Base-by-base conservation (phyloP, 2,113 vertebrate genomes). In the Malurus elegans region DNA sequence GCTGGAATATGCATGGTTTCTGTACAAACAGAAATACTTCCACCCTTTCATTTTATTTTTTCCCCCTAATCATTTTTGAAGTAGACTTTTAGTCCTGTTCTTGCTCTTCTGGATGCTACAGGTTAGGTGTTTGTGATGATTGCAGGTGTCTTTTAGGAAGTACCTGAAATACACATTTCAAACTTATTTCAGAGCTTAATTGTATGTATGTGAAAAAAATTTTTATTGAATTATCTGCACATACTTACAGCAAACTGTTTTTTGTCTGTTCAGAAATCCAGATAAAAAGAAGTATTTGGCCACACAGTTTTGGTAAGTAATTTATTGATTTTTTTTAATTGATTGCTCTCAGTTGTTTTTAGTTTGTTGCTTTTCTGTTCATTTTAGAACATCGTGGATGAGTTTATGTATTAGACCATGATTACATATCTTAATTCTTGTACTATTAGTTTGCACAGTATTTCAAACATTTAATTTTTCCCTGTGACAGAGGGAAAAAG, bases 201-300 rank as follows among this genome's bases (percentile, higher is more conserved):
- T 83, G 18, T 90, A 34, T 83, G 18, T 90, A 34, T 76, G 53
- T 90, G 50, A 70, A 83, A 83, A 93, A 72, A 19, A 64, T 8
- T 20, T 62, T 66, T 76, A 71, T 20, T 80, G 18, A 69, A 64
- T 67, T 71, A 7, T 10, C 8, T 84, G n/a, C 57, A 51, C 12
- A 31, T 67, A 79, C 86, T 94, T 78, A 97, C 12, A 20, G 21
- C 31, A 85, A 36, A 28, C 78, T 97, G 34, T 57, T 85, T 96
- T 53, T 93, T 95, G 34, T 86, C 80, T 96, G 14, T 94, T 70
- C 70, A 97, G 88, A 96, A 95, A 91, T 62, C 88, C 69, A 75
- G 64, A 91, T 88, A 91, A 78, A 79, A 89, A 71, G 92, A 88
- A 95, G 82, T 56, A 18, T 80, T 88, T 74, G 85, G 69, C 93